Evolutionary conservation across 2,888 invertebrate species (phyloP), one percentile per base, ranked within the genome.

Genomic region (Taenaris catops): DNA sequence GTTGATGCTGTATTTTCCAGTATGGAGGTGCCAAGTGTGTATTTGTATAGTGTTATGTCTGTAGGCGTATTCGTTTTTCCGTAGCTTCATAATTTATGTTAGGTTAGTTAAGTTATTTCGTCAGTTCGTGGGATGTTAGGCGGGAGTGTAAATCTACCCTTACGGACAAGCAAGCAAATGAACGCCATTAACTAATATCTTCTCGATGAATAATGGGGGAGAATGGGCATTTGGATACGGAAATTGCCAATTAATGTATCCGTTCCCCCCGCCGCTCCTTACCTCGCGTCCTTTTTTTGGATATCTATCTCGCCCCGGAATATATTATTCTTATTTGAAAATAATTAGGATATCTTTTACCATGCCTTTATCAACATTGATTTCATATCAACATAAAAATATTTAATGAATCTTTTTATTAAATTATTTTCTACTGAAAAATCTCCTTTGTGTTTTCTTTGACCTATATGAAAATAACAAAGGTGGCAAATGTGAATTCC

Each of bases 221-320:
- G 49, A 40, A 48, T 26, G 39, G 50, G 53, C 58, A 53, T 51
- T 44, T 51, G 55, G 53, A 49, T 51, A 48, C 55, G 74, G 73
- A 74, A 71, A 78, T 78, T 69, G 73, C 64, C 74, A 76, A 76
- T 78, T 78, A 75, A 70, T 70, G 65, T 66, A 59, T 63, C 59
- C 58, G 53, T 51, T 50, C 46, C 39, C 42, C 54, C 48, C 51
- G 53, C 38, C 46, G 29, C 32, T 32, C 33, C 43, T 43, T 35
- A 49, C 41, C 53, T 51, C 44, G 48, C 55, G 55, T 58, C 62
- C 58, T 58, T 61, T 50, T 53, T 44, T 40, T 44, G 42, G 50
- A 63, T 63, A 71, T 69, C 68, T 69, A 69, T 57, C 5, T 12
- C 19, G 8, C 54, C 58, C 51, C 58, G 59, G 66, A 64, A 69